These are phyloP conservation scores for Grus americana DNA, from an alignment of 2,113 vertebrate species.

Conservation along the genomic window DNA sequence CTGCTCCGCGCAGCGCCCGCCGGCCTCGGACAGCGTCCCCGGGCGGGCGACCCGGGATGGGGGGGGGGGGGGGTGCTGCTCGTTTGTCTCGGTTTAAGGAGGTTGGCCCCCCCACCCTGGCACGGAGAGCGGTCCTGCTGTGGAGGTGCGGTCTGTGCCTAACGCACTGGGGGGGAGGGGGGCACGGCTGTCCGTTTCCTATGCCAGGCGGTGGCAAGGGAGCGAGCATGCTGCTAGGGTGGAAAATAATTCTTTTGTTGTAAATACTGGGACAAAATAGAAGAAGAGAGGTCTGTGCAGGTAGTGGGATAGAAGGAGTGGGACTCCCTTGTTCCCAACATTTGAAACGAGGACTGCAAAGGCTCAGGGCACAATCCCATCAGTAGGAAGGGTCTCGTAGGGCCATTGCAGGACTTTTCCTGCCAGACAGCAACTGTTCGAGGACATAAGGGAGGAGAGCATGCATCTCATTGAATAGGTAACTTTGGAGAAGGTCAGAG, in stretches of 20 bases:
- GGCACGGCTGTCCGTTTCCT: background rate
- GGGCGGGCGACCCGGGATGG: too few relatives aligned
- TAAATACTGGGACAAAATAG: background rate
- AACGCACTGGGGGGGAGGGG: rapidly evolving
- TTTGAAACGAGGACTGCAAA: background rate
- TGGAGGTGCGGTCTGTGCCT: background rate
- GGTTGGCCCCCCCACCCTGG: background rate
- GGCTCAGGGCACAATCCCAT: background rate
- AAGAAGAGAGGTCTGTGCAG: background rate
- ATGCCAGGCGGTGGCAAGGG: background rate
- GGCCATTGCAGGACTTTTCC: background rate
- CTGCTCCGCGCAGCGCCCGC: too few relatives aligned
- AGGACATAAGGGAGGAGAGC: background rate
- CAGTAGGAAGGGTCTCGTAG: background rate
- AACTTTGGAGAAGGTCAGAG: conserved; percentile 8
- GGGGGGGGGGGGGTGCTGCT: background rate
- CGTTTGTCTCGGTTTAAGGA: background rate
- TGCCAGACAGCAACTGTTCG: background rate
- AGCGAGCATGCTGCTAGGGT: background rate
- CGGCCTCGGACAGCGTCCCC: too few relatives aligned
- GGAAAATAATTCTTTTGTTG: background rate
- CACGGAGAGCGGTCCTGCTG: background rate
- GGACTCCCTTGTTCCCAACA: background rate
- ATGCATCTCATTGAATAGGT: background rate
- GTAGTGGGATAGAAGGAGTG: background rate